Evolutionary conservation across 2,113 vertebrate genomes (phyloP).

Genomic region (Seriola quinqueradiata): DNA sequence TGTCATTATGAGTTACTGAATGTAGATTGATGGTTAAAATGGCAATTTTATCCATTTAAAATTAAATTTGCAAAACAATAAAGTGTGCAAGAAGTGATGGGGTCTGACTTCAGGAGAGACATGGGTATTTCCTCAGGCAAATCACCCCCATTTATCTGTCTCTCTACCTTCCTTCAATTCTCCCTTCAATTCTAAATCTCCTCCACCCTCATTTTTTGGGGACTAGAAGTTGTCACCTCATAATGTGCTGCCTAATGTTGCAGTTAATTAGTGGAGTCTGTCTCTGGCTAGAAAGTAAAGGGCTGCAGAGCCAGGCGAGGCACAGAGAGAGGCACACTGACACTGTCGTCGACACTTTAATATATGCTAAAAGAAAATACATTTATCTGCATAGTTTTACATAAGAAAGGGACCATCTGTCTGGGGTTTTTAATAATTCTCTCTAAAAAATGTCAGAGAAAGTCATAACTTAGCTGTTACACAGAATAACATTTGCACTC

Average conservation of each 20-base stretch:
- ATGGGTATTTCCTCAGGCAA: background rate
- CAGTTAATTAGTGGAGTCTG: constrained; percentile 65
- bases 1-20: too few relatives aligned
- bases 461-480: constrained; percentile 71
- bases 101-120: constrained; percentile 1
- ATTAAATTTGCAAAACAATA: background rate
- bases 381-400: constrained; percentile 80
- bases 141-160: background rate
- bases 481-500: constrained; percentile 69
- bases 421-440: constrained; percentile 68
- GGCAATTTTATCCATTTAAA: background rate
- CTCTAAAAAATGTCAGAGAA: constrained; percentile 64
- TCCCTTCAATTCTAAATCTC: background rate
- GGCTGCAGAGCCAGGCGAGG: constrained; percentile 26
- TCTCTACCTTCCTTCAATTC: background rate
- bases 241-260: constrained; percentile 55
- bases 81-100: background rate
- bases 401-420: constrained; percentile 79
- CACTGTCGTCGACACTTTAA: constrained; percentile 69
- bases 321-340: constrained; percentile 38
- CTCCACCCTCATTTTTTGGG: background rate
- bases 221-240: constrained; percentile 35
- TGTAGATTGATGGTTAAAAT: background rate
- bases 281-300: constrained; percentile 49
- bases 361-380: constrained; percentile 78